Evolutionary conservation across 2,888 invertebrate genomes (phyloP), one percentile per base, ranked within the genome.

Genomic region (Plusia festucae): DNA sequence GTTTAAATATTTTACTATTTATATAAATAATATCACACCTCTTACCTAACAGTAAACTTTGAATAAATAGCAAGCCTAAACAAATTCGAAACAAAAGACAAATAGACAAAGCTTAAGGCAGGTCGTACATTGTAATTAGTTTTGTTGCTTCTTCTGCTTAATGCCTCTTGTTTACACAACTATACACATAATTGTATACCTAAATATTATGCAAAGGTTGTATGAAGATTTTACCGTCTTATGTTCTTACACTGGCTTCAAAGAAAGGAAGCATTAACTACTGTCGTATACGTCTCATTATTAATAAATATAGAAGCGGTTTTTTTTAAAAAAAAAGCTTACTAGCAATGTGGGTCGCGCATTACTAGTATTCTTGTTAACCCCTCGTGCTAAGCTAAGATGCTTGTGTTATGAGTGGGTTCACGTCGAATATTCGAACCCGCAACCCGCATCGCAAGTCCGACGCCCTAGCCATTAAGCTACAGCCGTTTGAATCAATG

Each of bases 81-180:
- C 46, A 49, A 49, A 49, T 49, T 49, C 11, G 20, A 49, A 49
- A 49, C 46, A 49, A 4, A 49, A 49, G 11, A 18, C 46, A 49
- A 49, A 49, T 20, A 49, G 40, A 11, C 46, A 18, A 49, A 18
- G 18, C 46, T 11, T 11, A 49, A 49, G 46, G 9, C 11, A 9
- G 46, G 18, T 18, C 18, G 18, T 49, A 49, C 46, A 20, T 20
- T 18, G 18, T 49, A 49, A 20, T 49, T 18, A 49, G 11, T 49
- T 49, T 20, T 49, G 46, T 49, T 49, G 46, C 13, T 20, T 49
- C 46, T 49, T 49, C 46, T 49, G 20, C 46, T 49, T 20, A 49
- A 49, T 8, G 18, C 11, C 20, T 49, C 6, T 40, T 40, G 40
- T 40, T 40, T 40, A 40, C 40, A 40, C 40, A n/a, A 40, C 40